Conservation (phyloP, 2,113 vertebrate genomes). For the Coreoperca whiteheadi region DNA sequence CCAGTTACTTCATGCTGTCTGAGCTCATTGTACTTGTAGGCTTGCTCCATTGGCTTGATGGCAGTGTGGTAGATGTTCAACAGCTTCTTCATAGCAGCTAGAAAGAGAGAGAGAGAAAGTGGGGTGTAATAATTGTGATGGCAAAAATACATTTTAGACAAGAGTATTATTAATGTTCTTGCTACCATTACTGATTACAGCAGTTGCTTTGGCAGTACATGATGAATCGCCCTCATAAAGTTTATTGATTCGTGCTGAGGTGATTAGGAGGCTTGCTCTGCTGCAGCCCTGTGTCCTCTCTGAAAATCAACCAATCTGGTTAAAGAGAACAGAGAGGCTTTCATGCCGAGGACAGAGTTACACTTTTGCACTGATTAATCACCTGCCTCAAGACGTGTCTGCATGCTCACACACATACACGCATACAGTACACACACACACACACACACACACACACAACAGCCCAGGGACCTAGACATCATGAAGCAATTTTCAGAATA, state of each 20-base stretch:
- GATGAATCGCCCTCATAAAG: constrained; percentile 51
- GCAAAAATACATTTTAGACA: constrained; percentile 6
- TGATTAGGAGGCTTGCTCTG: constrained; percentile 49
- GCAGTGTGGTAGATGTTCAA: constrained; percentile 93
- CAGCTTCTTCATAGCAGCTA: constrained; percentile 91
- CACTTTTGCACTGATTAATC: constrained; percentile 68
- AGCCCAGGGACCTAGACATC: constrained; percentile 57
- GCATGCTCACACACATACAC: background rate
- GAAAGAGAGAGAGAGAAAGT: background rate
- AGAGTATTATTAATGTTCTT: constrained; percentile 29
- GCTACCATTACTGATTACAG: constrained; percentile 35
- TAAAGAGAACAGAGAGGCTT: constrained; percentile 58
- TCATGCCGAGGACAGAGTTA: constrained; percentile 56
- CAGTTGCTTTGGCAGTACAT: constrained; percentile 32
- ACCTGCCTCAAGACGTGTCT: constrained; percentile 42
- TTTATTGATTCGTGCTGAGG: constrained; percentile 48
- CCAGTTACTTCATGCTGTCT: constrained; percentile 97
- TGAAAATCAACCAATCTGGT: constrained; percentile 23
- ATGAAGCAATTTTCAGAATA: constrained; percentile 73
- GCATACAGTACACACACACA: constrained; percentile 12
- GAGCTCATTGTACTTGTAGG: constrained; percentile 96
- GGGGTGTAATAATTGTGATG: background rate
- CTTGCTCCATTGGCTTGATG: constrained; percentile 95
- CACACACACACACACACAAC: constrained; percentile 15
- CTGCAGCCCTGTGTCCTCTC: constrained; percentile 21